Base-by-base conservation (phyloP, 2,113 vertebrate species). In the Regulus satrapa region DNA sequence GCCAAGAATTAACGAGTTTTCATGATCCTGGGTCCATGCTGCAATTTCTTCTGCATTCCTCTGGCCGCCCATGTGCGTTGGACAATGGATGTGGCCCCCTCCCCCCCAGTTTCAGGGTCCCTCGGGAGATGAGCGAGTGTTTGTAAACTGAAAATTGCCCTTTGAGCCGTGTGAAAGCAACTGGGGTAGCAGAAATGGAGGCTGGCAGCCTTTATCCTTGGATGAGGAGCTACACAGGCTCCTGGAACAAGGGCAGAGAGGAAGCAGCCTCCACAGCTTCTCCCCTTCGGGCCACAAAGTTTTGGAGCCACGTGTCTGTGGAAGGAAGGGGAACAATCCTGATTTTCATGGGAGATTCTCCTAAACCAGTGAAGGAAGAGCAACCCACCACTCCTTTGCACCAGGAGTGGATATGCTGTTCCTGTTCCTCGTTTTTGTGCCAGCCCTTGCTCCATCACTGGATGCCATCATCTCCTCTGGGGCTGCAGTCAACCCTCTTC, bases 1-100 rank as follows among this genome's bases (percentile, higher is more conserved):
- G 78, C 62, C 90, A 90, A 58, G 54, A 89, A 83, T 88, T 74
- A 82, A 82, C 18, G 58, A 82, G 56, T 72, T 96, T 92, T 83
- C 72, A n/a, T 4, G 18, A 51, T 54, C 75, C 75, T 8, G 54
- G 55, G 55, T 75, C 79, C 67, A n/a, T 1, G 4, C 41, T 62
- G 75, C 21, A 45, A 51, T 83, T 73, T 49, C 41, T 88, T 61
- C 56, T 64, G 68, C 82, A 40, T 91, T 84, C 84, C 55, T 91
- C 43, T 67, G 61, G 68, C 73, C 0, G 0, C 79, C 63, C 59
- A 63, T 49, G 3, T 3, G 45, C 0, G 0, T 6, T 15, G 52
- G 36, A 51, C 78, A 83, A 82, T 40, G 71, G 64, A 69, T 21
- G 45, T 1, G 3, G 16, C 54, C 83, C 5, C n/a, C n/a, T n/a